Percentiles rank a stretch among this genome's conserved stretches.
phyloP scores from a whole-genome alignment of 2,113 vertebrate species.

The Vireo altiloquus region DNA sequence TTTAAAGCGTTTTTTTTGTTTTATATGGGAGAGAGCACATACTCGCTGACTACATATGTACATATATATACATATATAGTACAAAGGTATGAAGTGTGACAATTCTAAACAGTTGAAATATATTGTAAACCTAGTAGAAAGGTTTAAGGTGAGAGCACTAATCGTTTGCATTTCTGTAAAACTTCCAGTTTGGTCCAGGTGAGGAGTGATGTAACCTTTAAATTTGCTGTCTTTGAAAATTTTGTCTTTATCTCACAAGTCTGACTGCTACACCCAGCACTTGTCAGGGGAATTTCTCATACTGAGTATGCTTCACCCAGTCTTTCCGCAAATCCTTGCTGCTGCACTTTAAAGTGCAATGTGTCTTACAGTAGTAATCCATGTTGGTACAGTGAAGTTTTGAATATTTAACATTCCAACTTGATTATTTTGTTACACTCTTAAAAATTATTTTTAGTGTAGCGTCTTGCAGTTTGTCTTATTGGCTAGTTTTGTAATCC shows the following conservation, averaged over 20 bases:
- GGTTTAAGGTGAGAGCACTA: neutral
- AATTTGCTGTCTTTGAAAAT: neutral
- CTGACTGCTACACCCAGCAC: neutral
- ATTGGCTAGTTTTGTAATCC: neutral
- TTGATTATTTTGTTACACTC: neutral
- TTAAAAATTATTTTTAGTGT: neutral
- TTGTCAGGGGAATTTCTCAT: neutral
- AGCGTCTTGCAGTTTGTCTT: neutral
- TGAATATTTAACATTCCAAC: neutral
- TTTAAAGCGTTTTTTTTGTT: neutral
- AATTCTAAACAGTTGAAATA: neutral
- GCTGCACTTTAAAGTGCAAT: neutral
- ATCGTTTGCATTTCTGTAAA: neutral
- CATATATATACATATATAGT: too few relatives aligned
- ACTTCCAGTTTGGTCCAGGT: neutral
- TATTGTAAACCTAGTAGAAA: neutral
- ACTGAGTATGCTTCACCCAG: neutral
- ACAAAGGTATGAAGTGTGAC: neutral
- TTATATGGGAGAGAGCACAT: neutral
- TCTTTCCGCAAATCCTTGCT: neutral
- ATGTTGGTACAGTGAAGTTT: neutral
- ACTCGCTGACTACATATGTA: too few relatives aligned
- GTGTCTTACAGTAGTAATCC: neutral
- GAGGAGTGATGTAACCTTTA: neutral
- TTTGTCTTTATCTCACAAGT: neutral